These are phyloP conservation scores for Sarcophilus harrisii DNA, from an alignment of 2,797 vertebrate genomes.

Conservation along the genomic window DNA sequence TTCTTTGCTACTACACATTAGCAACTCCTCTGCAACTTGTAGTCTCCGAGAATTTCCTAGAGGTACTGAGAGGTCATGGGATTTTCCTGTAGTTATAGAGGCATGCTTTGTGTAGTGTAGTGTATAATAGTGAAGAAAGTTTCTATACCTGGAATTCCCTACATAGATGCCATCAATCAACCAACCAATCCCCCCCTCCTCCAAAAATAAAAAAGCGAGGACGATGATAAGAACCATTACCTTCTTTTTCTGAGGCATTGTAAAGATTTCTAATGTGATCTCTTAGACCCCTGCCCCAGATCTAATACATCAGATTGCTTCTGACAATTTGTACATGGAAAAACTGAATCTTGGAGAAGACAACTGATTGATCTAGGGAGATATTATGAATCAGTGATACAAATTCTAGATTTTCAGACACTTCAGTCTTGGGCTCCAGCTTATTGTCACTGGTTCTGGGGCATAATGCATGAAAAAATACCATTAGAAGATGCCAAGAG, in stretches of 20 bases:
- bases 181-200: too few species aligned
- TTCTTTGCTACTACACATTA: not conserved
- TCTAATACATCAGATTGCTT: not conserved
- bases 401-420: not conserved
- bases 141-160: too few species aligned
- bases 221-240: too few species aligned
- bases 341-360: not conserved
- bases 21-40: not conserved
- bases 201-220: too few species aligned
- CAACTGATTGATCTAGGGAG: not conserved
- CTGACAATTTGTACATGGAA: not conserved
- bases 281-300: not conserved
- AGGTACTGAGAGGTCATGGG: not conserved
- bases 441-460: not conserved
- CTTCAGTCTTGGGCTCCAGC: not conserved
- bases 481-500: not conserved
- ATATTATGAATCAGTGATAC: fast-evolving
- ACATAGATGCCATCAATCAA: too few species aligned
- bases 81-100: not conserved
- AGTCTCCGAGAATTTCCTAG: not conserved
- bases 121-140: too few species aligned
- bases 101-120: too few species aligned
- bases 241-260: too few species aligned
- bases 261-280: too few species aligned
- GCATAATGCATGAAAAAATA: not conserved